Conservation (phyloP, 1,140 invertebrate genomes). For the Olivierus martensii region DNA sequence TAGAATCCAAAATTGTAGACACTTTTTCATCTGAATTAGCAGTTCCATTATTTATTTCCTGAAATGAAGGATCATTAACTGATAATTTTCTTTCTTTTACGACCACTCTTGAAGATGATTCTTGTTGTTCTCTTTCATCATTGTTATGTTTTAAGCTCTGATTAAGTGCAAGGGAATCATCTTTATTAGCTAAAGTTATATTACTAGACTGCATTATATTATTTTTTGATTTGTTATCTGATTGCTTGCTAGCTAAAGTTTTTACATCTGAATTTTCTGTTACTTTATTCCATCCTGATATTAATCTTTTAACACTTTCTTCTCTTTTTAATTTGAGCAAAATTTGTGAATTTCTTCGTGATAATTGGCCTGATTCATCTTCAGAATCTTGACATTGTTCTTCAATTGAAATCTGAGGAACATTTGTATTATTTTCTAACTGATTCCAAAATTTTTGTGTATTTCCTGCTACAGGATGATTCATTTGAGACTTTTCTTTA, state of each 20-base stretch:
- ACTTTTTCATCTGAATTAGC: too few species aligned
- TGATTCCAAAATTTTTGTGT: too few species aligned
- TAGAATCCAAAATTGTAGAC: too few species aligned
- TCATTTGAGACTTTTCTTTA: too few species aligned
- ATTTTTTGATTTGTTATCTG: neutral
- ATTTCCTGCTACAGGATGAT: too few species aligned
- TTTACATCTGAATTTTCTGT: neutral
- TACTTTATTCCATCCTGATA: conserved; percentile 18
- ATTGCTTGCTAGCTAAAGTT: too few species aligned
- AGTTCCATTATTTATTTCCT: too few species aligned
- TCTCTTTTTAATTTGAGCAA: conserved; percentile 13
- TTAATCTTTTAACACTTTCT: conserved; percentile 17
- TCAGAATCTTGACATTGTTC: neutral
- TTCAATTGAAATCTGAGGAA: neutral
- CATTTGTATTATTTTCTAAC: neutral
- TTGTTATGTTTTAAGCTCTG: neutral
- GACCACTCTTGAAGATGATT: too few species aligned
- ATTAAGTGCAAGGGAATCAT: neutral
- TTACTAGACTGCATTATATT: neutral
- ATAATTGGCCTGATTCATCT: neutral
- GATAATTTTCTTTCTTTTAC: too few species aligned
- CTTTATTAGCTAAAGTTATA: neutral
- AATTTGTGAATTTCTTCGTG: conserved; percentile 10
- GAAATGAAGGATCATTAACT: too few species aligned
- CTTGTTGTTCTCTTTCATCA: neutral